A percentile compares a stretch with the other conserved stretches of the same genome.
These are phyloP conservation scores for Porphyrio hochstetteri DNA, from an alignment of 2,113 vertebrate genomes.

Conservation along the genomic window DNA sequence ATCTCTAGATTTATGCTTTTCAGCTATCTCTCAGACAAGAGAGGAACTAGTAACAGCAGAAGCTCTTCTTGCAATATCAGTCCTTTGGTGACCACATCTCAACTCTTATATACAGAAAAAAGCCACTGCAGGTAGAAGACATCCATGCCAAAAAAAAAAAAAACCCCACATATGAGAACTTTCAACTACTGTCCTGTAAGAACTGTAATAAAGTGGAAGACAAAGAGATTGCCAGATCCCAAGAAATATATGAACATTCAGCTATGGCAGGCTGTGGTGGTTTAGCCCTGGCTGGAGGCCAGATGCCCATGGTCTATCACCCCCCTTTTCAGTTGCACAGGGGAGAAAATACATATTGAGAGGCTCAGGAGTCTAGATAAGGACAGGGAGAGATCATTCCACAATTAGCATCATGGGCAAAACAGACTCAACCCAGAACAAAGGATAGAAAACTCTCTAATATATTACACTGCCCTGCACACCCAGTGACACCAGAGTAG, in stretches of 20 bases:
- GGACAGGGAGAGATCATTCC: too few relatives aligned
- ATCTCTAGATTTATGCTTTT: background rate
- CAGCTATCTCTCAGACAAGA: background rate
- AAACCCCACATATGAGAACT: background rate
- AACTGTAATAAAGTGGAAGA: background rate
- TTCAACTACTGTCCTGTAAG: background rate
- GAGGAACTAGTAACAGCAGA: background rate
- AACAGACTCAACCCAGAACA: too few relatives aligned
- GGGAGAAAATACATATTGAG: too few relatives aligned
- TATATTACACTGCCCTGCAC: too few relatives aligned
- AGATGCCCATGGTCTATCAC: too few relatives aligned
- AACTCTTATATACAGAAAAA: background rate
- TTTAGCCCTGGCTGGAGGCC: too few relatives aligned
- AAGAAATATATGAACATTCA: background rate
- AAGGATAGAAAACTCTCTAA: too few relatives aligned
- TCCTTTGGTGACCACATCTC: background rate
- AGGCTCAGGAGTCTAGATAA: too few relatives aligned
- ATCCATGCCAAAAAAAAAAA: background rate
- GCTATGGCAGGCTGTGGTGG: background rate
- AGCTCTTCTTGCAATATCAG: background rate
- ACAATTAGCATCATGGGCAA: too few relatives aligned
- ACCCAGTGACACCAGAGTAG: too few relatives aligned
- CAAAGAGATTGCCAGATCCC: background rate
- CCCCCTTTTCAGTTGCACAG: too few relatives aligned
- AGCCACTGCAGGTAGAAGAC: background rate